Evolutionary conservation across 2,113 vertebrate species (phyloP), one percentile per base, ranked within the genome.

Genomic region (Mungos mungo): DNA sequence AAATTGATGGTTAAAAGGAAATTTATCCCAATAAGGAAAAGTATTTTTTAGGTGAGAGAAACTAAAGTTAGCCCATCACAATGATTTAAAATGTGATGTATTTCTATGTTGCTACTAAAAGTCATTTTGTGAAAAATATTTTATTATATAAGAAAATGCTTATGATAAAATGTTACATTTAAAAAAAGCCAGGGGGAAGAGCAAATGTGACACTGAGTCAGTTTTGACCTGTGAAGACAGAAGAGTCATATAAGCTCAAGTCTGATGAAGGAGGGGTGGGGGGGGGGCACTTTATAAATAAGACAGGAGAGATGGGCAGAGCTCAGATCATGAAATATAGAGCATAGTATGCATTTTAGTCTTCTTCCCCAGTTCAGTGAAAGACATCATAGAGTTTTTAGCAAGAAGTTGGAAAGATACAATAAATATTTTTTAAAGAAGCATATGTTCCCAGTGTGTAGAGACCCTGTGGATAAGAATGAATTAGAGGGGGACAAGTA

Each of bases 341-440:
- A 52, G 5, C 1, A 3, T 7, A 74, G 23, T 35, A 81, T 7
- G 74, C 47, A 57, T 33, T 81, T 89, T n/a, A 54, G 50, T 52
- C 74, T 90, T 94, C 31, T 45, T 52, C 15, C 23, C 12, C 66
- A 66, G 12, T 63, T 87, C 35, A 52, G 0, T 38, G 45, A 47
- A 89, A 93, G 71, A 47, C 63, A 63, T 66, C 38, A 65, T 11
- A 35, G 15, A 18, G 5, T 57, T 65, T 88, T 94, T 65, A 88
- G 63, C 45, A 79, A 35, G 41, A 88, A 74, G 52, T 81, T 54
- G 69, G n/a, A 33, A 76, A 45, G 45, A 63, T 45, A 68, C 23
- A 33, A 47, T 89, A 88, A 66, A 74, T 88, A 60, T 76, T 87
- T 87, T 90, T 95, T 57, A 68, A 88, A 72, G 29, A 72, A 79